Evolutionary conservation across 1,140 invertebrate species (phyloP).

Genomic region (Microplitis mediator): DNA sequence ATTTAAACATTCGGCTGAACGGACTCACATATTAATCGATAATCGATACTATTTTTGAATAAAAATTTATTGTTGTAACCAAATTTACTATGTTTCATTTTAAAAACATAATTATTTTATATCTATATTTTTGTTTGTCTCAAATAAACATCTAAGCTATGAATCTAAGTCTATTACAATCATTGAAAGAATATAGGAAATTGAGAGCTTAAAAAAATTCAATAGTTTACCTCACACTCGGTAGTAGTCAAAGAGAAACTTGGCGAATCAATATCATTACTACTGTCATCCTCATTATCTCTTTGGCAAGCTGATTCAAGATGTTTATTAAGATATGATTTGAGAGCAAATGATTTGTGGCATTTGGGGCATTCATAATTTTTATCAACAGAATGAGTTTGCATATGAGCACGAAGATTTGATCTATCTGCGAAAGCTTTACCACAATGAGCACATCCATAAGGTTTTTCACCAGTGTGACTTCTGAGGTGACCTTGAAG

Average conservation of each 20-base stretch:
- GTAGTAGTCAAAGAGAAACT: conserved; percentile 6
- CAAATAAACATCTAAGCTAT: no score
- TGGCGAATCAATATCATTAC: conserved; percentile 46
- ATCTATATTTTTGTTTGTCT: no score
- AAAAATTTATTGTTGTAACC: no score
- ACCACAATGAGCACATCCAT: conserved; percentile 97
- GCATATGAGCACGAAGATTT: conserved; percentile 99
- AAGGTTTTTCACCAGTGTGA: conserved; percentile 98
- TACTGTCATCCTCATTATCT: conserved; percentile 47
- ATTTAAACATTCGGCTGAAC: no score
- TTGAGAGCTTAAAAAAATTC: background rate
- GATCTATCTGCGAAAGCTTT: conserved; percentile 98
- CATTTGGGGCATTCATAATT: conserved; percentile 94
- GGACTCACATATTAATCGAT: no score
- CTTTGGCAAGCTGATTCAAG: conserved; percentile 91
- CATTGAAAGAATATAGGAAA: background rate
- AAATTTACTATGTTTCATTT: no score
- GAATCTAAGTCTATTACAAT: no score
- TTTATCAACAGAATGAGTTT: conserved; percentile 96
- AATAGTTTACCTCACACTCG: conserved; percentile 21
- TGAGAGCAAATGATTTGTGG: conserved; percentile 96
- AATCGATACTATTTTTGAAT: no score
- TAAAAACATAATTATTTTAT: no score
- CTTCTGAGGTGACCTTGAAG: conserved; percentile 95
- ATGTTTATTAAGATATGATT: conserved; percentile 99